Percentiles rank a stretch among this genome's conserved stretches.
Conservation (phyloP, 2,888 invertebrate species). For the Callinectes sapidus region DNA sequence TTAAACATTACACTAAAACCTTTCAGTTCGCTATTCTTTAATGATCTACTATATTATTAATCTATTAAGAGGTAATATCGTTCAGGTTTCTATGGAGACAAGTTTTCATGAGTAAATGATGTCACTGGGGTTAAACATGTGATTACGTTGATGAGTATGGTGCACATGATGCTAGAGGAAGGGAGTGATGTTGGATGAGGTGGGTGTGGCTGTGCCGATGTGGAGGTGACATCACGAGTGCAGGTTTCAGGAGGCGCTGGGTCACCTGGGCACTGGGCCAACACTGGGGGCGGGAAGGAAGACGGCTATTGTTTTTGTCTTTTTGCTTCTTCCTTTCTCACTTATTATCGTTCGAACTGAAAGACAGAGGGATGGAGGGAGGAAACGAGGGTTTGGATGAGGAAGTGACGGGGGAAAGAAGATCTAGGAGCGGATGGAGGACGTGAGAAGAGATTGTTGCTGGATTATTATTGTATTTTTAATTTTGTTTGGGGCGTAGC, state of each 20-base stretch:
- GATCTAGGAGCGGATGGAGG: neutral
- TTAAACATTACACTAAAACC: neutral
- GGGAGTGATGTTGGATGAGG: neutral
- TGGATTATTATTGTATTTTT: constrained; percentile 4
- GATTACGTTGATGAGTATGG: neutral
- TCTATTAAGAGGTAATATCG: neutral
- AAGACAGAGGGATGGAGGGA: neutral
- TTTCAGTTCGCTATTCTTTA: neutral
- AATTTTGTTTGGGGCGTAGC: neutral
- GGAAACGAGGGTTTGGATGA: neutral
- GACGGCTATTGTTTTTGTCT: neutral
- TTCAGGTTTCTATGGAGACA: neutral
- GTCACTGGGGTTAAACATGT: neutral
- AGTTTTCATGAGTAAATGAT: neutral
- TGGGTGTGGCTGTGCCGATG: neutral
- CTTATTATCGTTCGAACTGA: constrained; percentile 18
- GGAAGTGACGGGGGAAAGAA: neutral
- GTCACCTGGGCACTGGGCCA: constrained; percentile 11
- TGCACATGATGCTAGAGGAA: neutral
- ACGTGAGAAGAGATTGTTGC: neutral
- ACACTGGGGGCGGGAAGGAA: neutral
- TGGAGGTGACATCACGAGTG: neutral
- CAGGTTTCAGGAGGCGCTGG: neutral
- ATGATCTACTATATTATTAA: neutral
- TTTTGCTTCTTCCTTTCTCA: neutral